Evolutionary conservation across 2,797 vertebrate genomes (phyloP).

Genomic region (Vipera latastei): DNA sequence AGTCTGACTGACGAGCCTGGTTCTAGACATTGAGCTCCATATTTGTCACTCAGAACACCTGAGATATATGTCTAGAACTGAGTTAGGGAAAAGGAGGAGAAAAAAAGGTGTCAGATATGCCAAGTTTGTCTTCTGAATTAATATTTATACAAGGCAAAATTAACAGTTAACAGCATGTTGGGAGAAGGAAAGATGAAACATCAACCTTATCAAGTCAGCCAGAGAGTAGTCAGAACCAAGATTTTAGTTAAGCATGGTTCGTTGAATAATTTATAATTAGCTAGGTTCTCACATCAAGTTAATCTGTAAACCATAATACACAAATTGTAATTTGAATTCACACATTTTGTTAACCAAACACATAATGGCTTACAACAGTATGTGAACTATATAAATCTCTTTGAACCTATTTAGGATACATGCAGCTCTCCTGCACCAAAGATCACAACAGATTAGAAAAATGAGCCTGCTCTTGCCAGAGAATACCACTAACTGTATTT

Average conservation of each 20-base stretch:
- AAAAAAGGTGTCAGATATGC: background rate
- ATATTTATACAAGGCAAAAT: background rate
- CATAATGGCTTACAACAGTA: background rate
- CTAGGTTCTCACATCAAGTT: background rate
- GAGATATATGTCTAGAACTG: conserved; percentile 63
- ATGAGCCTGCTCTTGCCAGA: background rate
- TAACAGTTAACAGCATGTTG: background rate
- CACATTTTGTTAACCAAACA: background rate
- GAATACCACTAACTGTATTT: background rate
- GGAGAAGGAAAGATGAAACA: background rate
- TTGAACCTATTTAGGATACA: background rate
- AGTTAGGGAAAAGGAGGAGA: conserved; percentile 36
- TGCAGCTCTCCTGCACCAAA: background rate
- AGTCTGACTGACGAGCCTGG: conserved; percentile 43
- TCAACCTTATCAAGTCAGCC: background rate
- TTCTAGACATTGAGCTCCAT: conserved; percentile 20
- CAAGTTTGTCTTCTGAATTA: background rate
- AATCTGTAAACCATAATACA: background rate
- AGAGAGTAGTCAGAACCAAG: background rate
- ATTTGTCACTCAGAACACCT: conserved; percentile 18
- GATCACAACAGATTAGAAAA: background rate
- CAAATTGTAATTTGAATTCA: background rate
- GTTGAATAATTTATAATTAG: background rate
- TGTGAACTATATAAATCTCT: background rate
- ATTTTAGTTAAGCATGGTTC: background rate